A percentile compares a stretch with the other conserved stretches of the same genome.
Conservation (phyloP, 2,113 vertebrate species). For the Gracilinanus agilis region DNA sequence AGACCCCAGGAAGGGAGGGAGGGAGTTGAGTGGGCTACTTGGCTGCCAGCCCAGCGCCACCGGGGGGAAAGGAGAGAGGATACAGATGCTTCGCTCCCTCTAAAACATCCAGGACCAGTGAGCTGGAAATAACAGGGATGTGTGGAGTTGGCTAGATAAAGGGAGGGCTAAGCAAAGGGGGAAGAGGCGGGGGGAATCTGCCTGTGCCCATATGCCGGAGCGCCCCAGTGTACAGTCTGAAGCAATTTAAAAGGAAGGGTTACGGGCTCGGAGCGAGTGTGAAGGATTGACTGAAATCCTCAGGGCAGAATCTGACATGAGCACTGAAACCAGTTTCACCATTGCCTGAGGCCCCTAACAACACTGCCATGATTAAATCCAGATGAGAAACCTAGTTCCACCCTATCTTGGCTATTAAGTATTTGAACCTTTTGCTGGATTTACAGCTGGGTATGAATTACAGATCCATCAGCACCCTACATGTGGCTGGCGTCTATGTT, state of each 20-base stretch:
- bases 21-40: neutral
- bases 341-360: fast-evolving
- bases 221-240: neutral
- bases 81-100: neutral
- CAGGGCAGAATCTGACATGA: neutral
- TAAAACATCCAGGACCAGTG: neutral
- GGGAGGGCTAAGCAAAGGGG: neutral
- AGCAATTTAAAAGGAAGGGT: neutral
- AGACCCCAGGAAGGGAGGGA: neutral
- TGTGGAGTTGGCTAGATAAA: neutral
- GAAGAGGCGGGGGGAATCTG: neutral
- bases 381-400: fast-evolving
- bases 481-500: fast-evolving
- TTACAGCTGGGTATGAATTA: neutral
- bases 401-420: neutral
- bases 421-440: neutral
- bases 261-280: neutral
- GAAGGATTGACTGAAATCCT: neutral
- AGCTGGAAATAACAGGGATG: neutral
- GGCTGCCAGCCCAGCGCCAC: neutral
- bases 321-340: neutral
- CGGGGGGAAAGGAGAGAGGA: neutral
- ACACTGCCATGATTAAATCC: fast-evolving
- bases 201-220: neutral
- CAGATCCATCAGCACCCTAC: neutral